phyloP scores from a whole-genome alignment of 2,888 invertebrate species.

The Ferdinandea cuprea region DNA sequence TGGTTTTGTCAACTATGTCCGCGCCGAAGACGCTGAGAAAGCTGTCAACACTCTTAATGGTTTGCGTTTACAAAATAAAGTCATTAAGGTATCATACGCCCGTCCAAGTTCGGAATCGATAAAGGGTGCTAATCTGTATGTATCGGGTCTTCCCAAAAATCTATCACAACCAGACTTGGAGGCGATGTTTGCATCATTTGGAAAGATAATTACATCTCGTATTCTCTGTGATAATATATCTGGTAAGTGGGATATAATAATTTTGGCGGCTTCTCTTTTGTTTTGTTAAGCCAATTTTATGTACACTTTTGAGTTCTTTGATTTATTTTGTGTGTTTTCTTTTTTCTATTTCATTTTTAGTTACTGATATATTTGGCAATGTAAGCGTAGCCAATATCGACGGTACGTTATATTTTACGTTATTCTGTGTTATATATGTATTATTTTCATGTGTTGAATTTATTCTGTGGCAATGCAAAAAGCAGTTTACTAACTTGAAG shows the following conservation, averaged over 20 bases:
- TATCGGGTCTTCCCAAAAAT: conserved; percentile 97
- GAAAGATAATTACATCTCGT: conserved; percentile 97
- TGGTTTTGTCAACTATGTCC: conserved; percentile 99
- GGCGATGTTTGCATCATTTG: conserved; percentile 96
- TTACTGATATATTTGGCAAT: conserved; percentile 72
- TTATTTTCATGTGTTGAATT: conserved; percentile 31
- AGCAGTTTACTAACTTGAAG: not conserved
- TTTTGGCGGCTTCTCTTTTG: too few species aligned
- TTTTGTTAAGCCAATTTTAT: conserved; percentile 19
- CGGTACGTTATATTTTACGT: conserved; percentile 51
- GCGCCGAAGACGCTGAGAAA: conserved; percentile 98
- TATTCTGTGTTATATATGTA: not conserved
- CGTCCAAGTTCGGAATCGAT: conserved; percentile 98
- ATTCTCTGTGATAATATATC: conserved; percentile 96
- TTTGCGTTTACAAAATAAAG: conserved; percentile 99
- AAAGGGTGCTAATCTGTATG: conserved; percentile 98
- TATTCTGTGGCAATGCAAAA: not conserved
- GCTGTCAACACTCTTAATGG: conserved; percentile 99
- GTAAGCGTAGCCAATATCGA: conserved; percentile 59
- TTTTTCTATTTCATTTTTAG: conserved; percentile 66
- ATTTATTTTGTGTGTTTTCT: conserved; percentile 41
- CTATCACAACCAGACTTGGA: conserved; percentile 98
- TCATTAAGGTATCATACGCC: conserved; percentile 99
- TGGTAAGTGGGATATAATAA: conserved; percentile 77
- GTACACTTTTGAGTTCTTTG: conserved; percentile 34